Base-by-base conservation (phyloP, 2,113 vertebrate genomes). In the Falcunculus frontatus region DNA sequence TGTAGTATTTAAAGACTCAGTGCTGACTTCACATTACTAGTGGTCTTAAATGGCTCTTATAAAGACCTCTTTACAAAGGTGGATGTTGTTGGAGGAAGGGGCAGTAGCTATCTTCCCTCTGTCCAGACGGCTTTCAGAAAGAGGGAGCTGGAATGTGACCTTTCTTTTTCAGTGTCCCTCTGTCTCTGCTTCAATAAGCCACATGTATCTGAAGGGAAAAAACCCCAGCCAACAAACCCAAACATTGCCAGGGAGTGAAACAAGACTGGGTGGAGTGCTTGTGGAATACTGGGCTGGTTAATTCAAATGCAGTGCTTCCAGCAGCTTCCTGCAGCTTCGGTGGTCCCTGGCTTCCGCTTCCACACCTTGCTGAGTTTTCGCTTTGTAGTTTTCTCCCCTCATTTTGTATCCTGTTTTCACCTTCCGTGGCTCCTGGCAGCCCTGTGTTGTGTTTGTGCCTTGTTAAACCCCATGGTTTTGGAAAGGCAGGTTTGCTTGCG, bases 271-370 rank as follows among this genome's bases (percentile, higher is more conserved):
- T n/a, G 7, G 29, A 22, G 53, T 14, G 37, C 7, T 60, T 41
- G 69, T 75, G 60, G 91, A 65, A 20, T 65, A 29, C 37, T 0
- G 20, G 11, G 15, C 35, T 2, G 16, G 23, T 60, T 93, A 57
- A 52, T 88, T 91, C 49, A 67, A 41, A 63, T 16, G 18, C 87
- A 42, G 52, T 17, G 49, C 89, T 95, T 95, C 83, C 89, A 81
- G 91, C 76, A 89, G 79, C 75, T 76, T 88, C 73, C 37, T 80
- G 68, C 53, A 55, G 70, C 53, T 74, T 56, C 23, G 0, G 20
- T 52, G 60, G 56, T 84, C 74, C 88, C 68, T 30, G 83, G 8
- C n/a, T 72, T 60, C 62, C 26, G 1, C 41, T 89, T 87, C 77
- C 55, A 57, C 62, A 76, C 84, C 67, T 79, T 41, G 25, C 56